These are phyloP conservation scores for Temnothorax nylanderi DNA, from an alignment of 1,140 invertebrate species.

Conservation along the genomic window DNA sequence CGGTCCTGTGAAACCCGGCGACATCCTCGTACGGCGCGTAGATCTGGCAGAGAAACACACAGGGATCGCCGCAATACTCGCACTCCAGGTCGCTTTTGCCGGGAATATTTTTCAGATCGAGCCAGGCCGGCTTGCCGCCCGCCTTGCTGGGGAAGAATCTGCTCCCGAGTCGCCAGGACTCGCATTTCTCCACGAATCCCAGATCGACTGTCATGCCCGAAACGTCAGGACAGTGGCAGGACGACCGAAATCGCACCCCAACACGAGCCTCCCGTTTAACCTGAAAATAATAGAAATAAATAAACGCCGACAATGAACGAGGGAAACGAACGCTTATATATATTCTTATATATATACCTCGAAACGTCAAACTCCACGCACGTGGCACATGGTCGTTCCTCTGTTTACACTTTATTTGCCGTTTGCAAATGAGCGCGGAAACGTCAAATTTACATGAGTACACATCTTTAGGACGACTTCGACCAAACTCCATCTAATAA, in stretches of 20 bases:
- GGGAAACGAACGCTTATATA: no score
- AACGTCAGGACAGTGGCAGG: no score
- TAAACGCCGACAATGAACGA: background rate
- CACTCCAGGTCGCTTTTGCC: conserved; percentile 89
- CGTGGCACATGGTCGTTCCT: no score
- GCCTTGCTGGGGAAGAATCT: conserved; percentile 97
- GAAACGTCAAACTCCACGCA: background rate
- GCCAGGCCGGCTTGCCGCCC: conserved; percentile 96
- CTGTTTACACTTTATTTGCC: no score
- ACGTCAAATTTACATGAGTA: no score
- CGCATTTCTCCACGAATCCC: conserved; percentile 90
- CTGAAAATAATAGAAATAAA: background rate
- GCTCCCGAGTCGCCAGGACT: conserved; percentile 90
- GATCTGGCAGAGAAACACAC: conserved; percentile 95
- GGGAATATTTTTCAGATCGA: conserved; percentile 92
- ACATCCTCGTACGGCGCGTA: conserved; percentile 93
- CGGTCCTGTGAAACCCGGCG: conserved; percentile 93
- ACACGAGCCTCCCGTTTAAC: no score
- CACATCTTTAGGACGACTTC: no score
- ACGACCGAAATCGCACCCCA: no score
- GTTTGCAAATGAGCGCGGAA: no score
- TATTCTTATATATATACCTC: no score
- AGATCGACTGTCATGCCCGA: conserved; percentile 86
- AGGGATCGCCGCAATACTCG: conserved; percentile 89
- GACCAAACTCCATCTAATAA: no score